Base-by-base conservation (phyloP, 2,888 invertebrate genomes). In the Crossocerus cetratus region DNA sequence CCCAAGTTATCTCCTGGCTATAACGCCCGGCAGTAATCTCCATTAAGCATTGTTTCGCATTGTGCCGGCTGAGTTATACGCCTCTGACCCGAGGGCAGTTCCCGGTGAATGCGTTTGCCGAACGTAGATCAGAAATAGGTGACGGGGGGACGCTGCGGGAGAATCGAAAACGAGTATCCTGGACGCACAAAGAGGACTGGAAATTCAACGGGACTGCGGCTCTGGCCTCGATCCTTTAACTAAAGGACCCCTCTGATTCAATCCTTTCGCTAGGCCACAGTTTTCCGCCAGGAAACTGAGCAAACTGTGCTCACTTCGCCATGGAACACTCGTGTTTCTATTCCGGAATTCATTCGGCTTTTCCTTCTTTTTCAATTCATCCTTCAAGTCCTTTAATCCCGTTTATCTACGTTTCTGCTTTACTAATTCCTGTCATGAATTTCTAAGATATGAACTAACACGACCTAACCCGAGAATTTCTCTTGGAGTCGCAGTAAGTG, bases 101-200 rank as follows among this genome's bases (percentile, higher is more conserved):
- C 14, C 44, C 53, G 60, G 13, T 58, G 60, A 23, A 22, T 42
- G 16, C 60, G 60, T 22, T 66, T 42, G 20, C 43, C 60, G 42
- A 53, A 53, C 54, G 53, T 66, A 60, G 55, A 66, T 67, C 61
- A 57, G 56, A 62, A 67, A 61, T 67, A 57, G 67, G 56, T 67
- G 58, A 22, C 18, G 49, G 53, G 55, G 42, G 32, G 32, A 55
- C 14, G n/a, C 55, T 20, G 55, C n/a, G 16, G 14, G 42, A 4
- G 32, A 5, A 60, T 21, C n/a, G 53, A 14, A 14, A 22, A 22
- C 66, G 60, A 53, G 59, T 61, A 61, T 44, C 23, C 68, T 44
- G 54, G 62, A 63, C 42, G 53, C 58, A 69, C 58, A 57, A 20
- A 18, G 21, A 49, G 45, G 14, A 43, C 53, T 22, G 20, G 16